Evolutionary conservation across 2,113 vertebrate genomes (phyloP).

Genomic region (Prionailurus viverrinus): DNA sequence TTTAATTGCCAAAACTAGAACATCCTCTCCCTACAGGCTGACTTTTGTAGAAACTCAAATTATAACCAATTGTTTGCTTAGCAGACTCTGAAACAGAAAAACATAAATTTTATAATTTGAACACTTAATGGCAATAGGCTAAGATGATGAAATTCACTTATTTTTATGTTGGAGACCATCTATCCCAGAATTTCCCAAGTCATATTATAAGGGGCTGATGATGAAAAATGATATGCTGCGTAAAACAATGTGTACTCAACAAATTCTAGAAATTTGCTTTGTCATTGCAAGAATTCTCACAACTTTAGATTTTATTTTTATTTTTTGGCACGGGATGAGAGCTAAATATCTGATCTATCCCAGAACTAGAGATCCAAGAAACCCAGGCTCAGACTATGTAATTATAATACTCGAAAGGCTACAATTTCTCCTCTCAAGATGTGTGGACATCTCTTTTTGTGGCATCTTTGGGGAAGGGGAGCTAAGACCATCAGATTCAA

Average conservation of each 20-base stretch:
- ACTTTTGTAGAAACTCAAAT: neutral
- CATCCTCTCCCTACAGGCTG: neutral
- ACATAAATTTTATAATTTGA: neutral
- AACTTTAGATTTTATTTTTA: neutral
- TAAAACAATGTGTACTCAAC: neutral
- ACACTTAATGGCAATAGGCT: neutral
- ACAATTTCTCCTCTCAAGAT: neutral
- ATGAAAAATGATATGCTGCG: neutral
- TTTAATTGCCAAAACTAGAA: neutral
- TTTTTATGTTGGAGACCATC: neutral
- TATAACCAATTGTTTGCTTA: neutral
- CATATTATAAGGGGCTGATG: neutral
- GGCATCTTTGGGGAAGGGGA: neutral
- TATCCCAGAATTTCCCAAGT: neutral
- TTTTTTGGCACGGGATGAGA: neutral
- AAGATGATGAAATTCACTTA: neutral
- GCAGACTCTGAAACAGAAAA: neutral
- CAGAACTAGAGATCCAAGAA: neutral
- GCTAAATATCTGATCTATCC: neutral
- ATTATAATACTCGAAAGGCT: neutral
- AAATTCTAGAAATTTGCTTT: slow-evolving; percentile 3
- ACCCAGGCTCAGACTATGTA: neutral
- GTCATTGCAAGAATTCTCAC: neutral
- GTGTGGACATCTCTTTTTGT: neutral
- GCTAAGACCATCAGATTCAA: neutral